Percentiles rank a stretch among this genome's conserved stretches.
These are phyloP conservation scores for Xenopus borealis DNA, from an alignment of 2,113 vertebrate genomes.

Conservation along the genomic window DNA sequence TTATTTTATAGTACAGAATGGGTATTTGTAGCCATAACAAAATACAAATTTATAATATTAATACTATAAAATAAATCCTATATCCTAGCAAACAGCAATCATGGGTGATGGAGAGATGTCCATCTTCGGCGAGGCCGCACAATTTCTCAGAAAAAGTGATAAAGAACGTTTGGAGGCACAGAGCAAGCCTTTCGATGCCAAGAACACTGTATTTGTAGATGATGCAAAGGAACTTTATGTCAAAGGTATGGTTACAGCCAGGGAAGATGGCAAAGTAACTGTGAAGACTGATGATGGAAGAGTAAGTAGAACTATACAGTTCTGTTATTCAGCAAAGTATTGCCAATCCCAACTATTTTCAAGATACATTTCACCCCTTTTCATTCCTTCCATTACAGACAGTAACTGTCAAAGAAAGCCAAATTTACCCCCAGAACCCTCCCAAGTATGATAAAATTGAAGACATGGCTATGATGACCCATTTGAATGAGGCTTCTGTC, in stretches of 20 bases:
- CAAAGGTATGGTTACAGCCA: constrained; percentile 76
- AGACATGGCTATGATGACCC: constrained; percentile 51
- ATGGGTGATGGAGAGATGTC: constrained; percentile 66
- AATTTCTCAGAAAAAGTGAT: constrained; percentile 69
- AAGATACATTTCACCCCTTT: background rate
- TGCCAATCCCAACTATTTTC: background rate
- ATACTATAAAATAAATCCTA: background rate
- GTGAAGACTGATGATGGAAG: constrained; percentile 74
- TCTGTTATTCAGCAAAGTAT: constrained; percentile 64
- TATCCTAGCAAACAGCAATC: constrained; percentile 40
- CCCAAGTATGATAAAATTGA: constrained; percentile 52
- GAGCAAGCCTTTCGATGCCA: constrained; percentile 82
- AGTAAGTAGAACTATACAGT: constrained; percentile 63
- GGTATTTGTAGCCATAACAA: background rate
- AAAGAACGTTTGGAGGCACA: constrained; percentile 72
- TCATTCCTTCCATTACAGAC: constrained; percentile 56
- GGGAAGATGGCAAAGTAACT: constrained; percentile 76
- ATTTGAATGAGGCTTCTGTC: constrained; percentile 46
- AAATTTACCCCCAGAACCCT: constrained; percentile 76
- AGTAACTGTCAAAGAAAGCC: constrained; percentile 71
- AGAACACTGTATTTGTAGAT: constrained; percentile 74
- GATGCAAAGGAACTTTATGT: constrained; percentile 79
- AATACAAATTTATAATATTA: background rate
- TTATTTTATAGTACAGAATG: background rate
- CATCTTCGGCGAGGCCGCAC: constrained; percentile 68